Percentiles rank a stretch among this genome's conserved stretches.
Evolutionary conservation across 1,140 invertebrate species (phyloP).

Genomic region (Pseudomyrmex cubaensis): DNA sequence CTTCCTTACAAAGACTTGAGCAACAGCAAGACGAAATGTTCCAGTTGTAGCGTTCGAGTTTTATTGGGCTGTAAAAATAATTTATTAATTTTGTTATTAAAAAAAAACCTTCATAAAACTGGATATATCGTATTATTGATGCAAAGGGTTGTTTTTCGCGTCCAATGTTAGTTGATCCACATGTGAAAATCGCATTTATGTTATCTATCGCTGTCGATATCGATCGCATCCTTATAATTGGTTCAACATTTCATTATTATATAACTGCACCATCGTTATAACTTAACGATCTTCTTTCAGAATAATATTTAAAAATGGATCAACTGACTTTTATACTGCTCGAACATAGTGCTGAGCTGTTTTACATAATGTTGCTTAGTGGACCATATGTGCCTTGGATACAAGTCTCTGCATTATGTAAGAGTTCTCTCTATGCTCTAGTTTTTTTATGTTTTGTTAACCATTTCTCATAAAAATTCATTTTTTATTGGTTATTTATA

Average conservation of each 20-base stretch:
- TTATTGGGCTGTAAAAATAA: slow-evolving; percentile 64
- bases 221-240: background rate
- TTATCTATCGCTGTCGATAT: slow-evolving; percentile 10
- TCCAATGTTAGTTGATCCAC: slow-evolving; percentile 61
- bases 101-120: slow-evolving; percentile 58
- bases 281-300: slow-evolving; percentile 39
- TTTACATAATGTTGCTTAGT: slow-evolving; percentile 64
- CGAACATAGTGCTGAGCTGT: slow-evolving; percentile 56
- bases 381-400: slow-evolving; percentile 72
- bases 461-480: background rate
- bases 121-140: slow-evolving; percentile 63
- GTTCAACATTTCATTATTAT: background rate
- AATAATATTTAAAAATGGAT: slow-evolving; percentile 56
- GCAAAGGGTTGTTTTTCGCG: slow-evolving; percentile 57
- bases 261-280: background rate
- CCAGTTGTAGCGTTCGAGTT: slow-evolving; percentile 91
- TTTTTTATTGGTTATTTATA: too few relatives aligned
- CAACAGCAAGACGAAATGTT: slow-evolving; percentile 95
- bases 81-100: slow-evolving; percentile 62
- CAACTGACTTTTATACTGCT: slow-evolving; percentile 66
- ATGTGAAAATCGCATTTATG: slow-evolving; percentile 17
- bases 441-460: slow-evolving; percentile 1
- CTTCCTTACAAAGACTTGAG: slow-evolving; percentile 92
- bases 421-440: slow-evolving; percentile 38
- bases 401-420: slow-evolving; percentile 56